These are phyloP conservation scores for Neotoma lepida DNA, from an alignment of 2,113 vertebrate species.

Conservation along the genomic window DNA sequence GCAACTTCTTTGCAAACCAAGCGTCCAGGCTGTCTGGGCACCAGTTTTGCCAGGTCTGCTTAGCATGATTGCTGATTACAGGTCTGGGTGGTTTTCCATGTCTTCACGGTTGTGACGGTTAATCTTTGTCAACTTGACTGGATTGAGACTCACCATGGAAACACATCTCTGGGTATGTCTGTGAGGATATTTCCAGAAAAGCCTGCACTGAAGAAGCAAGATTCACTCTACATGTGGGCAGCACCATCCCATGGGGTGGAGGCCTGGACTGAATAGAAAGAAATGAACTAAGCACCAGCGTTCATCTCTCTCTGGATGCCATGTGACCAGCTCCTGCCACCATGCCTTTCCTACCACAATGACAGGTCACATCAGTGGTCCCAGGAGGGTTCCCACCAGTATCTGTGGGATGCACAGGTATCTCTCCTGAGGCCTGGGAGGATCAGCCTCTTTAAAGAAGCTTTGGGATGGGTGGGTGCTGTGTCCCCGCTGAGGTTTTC, in stretches of 20 bases:
- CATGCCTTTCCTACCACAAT: neutral
- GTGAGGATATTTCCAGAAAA: neutral
- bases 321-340: too few relatives aligned
- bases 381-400: neutral
- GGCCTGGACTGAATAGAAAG: neutral
- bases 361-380: too few relatives aligned
- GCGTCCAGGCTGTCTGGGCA: neutral
- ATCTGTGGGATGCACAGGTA: fast-evolving
- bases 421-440: neutral
- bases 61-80: neutral
- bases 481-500: neutral
- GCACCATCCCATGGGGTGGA: neutral
- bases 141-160: neutral
- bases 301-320: neutral
- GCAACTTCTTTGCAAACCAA: neutral
- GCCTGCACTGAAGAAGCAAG: neutral
- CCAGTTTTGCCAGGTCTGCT: neutral
- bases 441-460: neutral
- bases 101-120: neutral
- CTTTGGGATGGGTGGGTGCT: neutral
- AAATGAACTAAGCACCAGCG: neutral
- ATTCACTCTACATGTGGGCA: neutral
- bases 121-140: neutral
- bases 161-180: neutral
- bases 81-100: neutral